Percentiles rank a stretch among this genome's conserved stretches.
phyloP scores from a whole-genome alignment of 2,113 vertebrate species.

The Macrotis lagotis region DNA sequence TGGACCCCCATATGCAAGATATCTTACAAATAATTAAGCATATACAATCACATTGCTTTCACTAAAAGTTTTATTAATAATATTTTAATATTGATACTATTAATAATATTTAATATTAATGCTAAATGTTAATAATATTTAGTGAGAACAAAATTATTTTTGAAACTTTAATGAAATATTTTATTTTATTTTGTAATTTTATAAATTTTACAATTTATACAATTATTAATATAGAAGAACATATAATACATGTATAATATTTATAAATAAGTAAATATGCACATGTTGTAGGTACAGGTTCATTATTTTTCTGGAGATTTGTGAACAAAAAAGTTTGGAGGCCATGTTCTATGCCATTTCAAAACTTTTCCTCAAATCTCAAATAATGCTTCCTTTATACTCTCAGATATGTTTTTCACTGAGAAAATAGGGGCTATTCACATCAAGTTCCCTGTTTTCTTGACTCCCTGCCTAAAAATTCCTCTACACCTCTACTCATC shows the following conservation, averaged over 20 bases:
- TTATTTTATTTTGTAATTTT: background rate
- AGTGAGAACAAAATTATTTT: background rate
- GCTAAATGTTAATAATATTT: background rate
- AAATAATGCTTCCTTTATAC: background rate
- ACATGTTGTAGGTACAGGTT: background rate
- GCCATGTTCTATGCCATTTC: background rate
- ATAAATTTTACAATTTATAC: background rate
- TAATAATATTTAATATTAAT: too few relatives aligned
- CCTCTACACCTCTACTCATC: background rate
- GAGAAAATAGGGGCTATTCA: background rate
- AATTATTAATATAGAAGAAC: background rate
- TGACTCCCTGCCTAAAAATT: background rate
- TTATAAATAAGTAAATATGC: background rate
- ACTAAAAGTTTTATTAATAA: background rate
- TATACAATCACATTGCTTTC: background rate
- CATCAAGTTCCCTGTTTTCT: background rate
- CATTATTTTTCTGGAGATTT: background rate
- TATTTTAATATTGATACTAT: too few relatives aligned
- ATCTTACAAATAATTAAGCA: background rate
- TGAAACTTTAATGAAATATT: background rate
- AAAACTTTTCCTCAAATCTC: background rate
- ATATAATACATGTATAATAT: background rate
- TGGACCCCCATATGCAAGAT: background rate
- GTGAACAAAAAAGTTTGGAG: background rate
- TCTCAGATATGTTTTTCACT: too few relatives aligned